Percentiles rank a stretch among this genome's conserved stretches.
These are phyloP conservation scores for Sebastes alutus DNA, from an alignment of 2,797 vertebrate species.

Conservation along the genomic window DNA sequence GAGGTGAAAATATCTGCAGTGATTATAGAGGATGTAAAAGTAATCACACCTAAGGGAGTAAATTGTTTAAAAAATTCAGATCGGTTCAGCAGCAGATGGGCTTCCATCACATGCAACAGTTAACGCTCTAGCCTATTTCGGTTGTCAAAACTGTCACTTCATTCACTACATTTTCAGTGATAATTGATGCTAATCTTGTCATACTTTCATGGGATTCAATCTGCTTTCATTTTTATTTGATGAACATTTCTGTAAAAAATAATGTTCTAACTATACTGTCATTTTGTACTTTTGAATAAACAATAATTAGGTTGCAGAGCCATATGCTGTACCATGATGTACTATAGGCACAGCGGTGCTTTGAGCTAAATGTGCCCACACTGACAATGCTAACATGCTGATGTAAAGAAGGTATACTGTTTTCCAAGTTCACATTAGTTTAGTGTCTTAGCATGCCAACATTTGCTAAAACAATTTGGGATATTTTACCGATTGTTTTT, in stretches of 20 bases:
- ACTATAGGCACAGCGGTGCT: neutral
- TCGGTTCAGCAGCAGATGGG: constrained; percentile 19
- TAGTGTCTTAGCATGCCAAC: neutral
- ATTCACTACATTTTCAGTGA: neutral
- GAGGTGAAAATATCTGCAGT: neutral
- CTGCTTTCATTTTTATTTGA: neutral
- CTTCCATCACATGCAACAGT: neutral
- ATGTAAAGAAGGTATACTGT: neutral
- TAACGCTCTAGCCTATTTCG: neutral
- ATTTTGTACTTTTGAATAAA: neutral
- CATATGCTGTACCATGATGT: neutral
- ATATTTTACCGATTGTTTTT: neutral
- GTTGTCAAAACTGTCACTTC: neutral
- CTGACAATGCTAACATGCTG: neutral
- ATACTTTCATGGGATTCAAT: neutral
- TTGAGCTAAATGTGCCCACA: neutral
- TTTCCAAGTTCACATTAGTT: neutral
- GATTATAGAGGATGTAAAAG: neutral
- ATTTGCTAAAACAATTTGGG: neutral
- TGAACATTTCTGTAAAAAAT: neutral
- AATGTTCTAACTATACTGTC: neutral
- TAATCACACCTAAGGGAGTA: neutral
- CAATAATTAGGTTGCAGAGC: neutral
- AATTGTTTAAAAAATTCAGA: constrained; percentile 7
- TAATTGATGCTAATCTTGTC: neutral